phyloP scores from a whole-genome alignment of 2,888 invertebrate species.

The Bellardia pandia region DNA sequence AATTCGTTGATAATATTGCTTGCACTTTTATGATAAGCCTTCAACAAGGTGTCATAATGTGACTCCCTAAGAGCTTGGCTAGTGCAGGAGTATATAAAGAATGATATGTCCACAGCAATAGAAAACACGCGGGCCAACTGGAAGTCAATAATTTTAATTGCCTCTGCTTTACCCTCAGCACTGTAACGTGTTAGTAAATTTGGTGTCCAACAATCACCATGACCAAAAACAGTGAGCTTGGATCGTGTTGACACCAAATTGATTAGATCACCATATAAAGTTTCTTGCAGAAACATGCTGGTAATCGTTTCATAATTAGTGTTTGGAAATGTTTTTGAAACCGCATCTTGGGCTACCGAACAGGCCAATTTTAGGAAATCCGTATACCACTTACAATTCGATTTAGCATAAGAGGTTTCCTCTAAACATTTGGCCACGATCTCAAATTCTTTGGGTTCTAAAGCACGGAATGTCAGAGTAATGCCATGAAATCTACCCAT shows the following conservation, averaged over 20 bases:
- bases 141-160: constrained; percentile 88
- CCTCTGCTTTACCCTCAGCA: constrained; percentile 75
- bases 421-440: constrained; percentile 83
- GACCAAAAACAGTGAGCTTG: constrained; percentile 86
- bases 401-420: constrained; percentile 87
- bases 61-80: constrained; percentile 85
- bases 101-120: constrained; percentile 81
- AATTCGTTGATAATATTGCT: constrained; percentile 85
- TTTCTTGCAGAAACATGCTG: constrained; percentile 85
- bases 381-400: constrained; percentile 86
- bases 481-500: constrained; percentile 87
- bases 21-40: constrained; percentile 86
- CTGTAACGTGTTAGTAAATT: constrained; percentile 87
- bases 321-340: constrained; percentile 87
- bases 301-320: constrained; percentile 86
- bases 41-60: constrained; percentile 85
- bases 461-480: constrained; percentile 86
- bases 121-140: constrained; percentile 86
- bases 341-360: constrained; percentile 87
- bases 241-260: constrained; percentile 79
- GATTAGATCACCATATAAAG: constrained; percentile 85
- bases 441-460: constrained; percentile 85
- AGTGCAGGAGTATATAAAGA: constrained; percentile 88
- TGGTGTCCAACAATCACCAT: constrained; percentile 91
- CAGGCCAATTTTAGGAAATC: constrained; percentile 85